Base-by-base conservation (phyloP, 30 jellyfish, hydroid and myxozoan species). In the Clytia hemisphaerica region DNA sequence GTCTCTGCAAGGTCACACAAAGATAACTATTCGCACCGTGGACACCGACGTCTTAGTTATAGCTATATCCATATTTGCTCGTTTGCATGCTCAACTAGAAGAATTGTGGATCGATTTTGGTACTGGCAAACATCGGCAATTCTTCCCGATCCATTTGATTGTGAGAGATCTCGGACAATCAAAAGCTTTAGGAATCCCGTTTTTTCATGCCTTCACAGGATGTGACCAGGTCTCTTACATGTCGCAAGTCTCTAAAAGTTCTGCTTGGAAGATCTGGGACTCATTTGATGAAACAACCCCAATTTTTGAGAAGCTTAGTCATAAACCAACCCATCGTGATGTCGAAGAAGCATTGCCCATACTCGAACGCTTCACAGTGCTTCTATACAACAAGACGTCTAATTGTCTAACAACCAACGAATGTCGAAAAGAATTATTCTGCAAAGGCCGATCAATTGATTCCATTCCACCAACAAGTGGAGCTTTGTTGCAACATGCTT, bases 131-230 rank as follows among this genome's bases (percentile, higher is more conserved):
- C 53, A 42, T n/a, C 12, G 53, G n/a, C 12, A 42, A 42, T 42
- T 9, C n/a, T n/a, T 42, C n/a, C 53, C 53, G 53, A 42, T 42
- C 53, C 53, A 42, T 42, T n/a, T n/a, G n/a, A n/a, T n/a, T n/a
- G n/a, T n/a, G n/a, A n/a, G n/a, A n/a, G 53, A 42, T n/a, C 12
- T 42, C n/a, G 12, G 12, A 9, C 15, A 42, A 42, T 42, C 53
- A 42, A 42, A n/a, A 42, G 53, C 53, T 12, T n/a, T 42, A 9
- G 53, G 53, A 9, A 9, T 42, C 15, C 12, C n/a, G n/a, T 42
- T 51, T 51, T 51, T 51, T 27, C 66, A 51, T 51, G 31, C 66
- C 12, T 51, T 51, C 66, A 51, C 66, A 7, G 31, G 28, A 51
- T 51, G 66, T 27, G 66, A 51, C 31, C 66, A 51, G 21, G 21